Percentiles rank a stretch among this genome's conserved stretches.
Conservation (phyloP, 23 tunicate genomes). For the Diplosoma virens region DNA sequence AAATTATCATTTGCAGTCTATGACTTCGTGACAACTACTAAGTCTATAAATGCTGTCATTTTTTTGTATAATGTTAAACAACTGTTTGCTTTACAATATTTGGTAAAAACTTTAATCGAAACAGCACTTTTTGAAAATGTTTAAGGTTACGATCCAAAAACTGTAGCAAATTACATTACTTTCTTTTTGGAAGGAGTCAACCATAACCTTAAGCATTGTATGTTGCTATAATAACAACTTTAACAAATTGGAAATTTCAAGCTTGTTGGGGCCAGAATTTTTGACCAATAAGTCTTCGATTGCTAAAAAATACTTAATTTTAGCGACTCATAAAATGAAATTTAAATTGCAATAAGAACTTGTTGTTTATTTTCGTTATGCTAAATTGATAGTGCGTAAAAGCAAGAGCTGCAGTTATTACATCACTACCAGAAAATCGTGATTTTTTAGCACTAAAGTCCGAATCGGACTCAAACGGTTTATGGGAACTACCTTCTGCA, state of each 20-base stretch:
- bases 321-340: background rate
- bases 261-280: background rate
- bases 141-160: background rate
- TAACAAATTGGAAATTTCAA: background rate
- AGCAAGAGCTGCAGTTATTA: background rate
- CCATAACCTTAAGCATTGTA: background rate
- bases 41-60: background rate
- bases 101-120: background rate
- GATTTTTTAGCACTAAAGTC: background rate
- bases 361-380: background rate
- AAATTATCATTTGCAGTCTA: background rate
- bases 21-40: background rate
- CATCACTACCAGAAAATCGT: background rate
- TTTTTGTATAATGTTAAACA: background rate
- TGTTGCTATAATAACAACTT: background rate
- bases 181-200: background rate
- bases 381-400: background rate
- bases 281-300: no score
- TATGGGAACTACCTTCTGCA: background rate
- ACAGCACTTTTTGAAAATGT: background rate
- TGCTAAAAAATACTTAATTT: background rate
- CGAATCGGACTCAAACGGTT: background rate
- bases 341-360: background rate
- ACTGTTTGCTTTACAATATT: background rate
- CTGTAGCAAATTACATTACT: background rate